Evolutionary conservation across 2,113 vertebrate species (phyloP).

Genomic region (Verasper variegatus): DNA sequence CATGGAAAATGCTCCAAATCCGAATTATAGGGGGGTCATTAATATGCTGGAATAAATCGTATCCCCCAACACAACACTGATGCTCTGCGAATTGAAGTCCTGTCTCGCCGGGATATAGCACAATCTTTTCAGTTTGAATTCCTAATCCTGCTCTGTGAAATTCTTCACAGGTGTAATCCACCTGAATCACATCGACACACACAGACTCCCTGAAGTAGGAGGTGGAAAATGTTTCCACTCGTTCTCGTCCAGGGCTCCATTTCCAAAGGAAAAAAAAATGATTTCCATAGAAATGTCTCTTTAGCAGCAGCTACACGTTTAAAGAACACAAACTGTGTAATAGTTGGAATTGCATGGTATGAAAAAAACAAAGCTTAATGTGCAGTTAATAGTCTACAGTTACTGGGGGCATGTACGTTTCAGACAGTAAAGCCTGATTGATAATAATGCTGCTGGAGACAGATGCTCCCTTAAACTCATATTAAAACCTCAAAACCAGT

Average conservation of each 20-base stretch:
- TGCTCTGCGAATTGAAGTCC: not conserved
- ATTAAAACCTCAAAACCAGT: no score
- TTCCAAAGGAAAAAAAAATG: not conserved
- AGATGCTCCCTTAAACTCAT: no score
- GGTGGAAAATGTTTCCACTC: not conserved
- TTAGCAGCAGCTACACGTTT: not conserved
- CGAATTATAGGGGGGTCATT: not conserved
- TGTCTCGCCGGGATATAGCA: not conserved
- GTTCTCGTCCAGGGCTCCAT: not conserved
- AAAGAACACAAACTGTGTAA: not conserved
- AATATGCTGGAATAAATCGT: not conserved
- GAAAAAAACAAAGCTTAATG: not conserved
- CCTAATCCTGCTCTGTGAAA: slow-evolving; percentile 6
- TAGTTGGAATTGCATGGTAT: not conserved
- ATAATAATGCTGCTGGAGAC: no score
- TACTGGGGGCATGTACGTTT: not conserved
- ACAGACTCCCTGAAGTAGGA: not conserved
- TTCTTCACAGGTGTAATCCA: slow-evolving; percentile 5
- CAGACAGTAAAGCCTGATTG: no score
- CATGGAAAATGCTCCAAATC: not conserved
- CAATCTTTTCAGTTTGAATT: slow-evolving; percentile 3
- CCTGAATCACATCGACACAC: slow-evolving; percentile 5
- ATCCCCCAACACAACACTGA: not conserved
- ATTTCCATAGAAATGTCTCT: not conserved
- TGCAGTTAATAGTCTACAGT: not conserved